Evolutionary conservation across 2,113 vertebrate species (phyloP).

Genomic region (Dipodomys spectabilis): DNA sequence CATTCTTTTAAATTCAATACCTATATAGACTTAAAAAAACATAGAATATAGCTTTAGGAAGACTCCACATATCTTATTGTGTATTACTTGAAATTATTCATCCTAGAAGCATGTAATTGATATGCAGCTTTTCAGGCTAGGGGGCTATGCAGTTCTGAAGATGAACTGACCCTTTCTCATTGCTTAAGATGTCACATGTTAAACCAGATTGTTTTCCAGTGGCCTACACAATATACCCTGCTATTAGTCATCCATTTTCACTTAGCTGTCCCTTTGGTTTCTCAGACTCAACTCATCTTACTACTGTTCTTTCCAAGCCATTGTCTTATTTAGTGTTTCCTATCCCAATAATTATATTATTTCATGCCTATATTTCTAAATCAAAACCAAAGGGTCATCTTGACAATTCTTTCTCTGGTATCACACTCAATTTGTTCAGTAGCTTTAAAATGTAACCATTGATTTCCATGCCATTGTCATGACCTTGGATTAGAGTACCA

Average conservation of each 20-base stretch:
- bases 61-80: not conserved
- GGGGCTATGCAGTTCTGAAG: not conserved
- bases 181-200: not conserved
- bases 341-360: not conserved
- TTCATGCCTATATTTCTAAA: slow-evolving; percentile 5
- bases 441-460: not conserved
- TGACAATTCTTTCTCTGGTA: not conserved
- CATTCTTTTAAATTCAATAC: not conserved
- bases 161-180: not conserved
- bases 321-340: not conserved
- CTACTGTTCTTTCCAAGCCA: not conserved
- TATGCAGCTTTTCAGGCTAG: not conserved
- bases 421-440: not conserved
- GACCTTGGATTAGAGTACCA: not conserved
- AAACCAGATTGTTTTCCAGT: not conserved
- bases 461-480: not conserved
- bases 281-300: not conserved
- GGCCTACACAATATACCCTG: too few species aligned
- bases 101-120: not conserved
- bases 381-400: not conserved
- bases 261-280: not conserved
- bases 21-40: not conserved
- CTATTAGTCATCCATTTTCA: not conserved
- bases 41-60: not conserved
- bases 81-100: slow-evolving; percentile 13